phyloP scores from a whole-genome alignment of 2,113 vertebrate genomes.

The Parus major region DNA sequence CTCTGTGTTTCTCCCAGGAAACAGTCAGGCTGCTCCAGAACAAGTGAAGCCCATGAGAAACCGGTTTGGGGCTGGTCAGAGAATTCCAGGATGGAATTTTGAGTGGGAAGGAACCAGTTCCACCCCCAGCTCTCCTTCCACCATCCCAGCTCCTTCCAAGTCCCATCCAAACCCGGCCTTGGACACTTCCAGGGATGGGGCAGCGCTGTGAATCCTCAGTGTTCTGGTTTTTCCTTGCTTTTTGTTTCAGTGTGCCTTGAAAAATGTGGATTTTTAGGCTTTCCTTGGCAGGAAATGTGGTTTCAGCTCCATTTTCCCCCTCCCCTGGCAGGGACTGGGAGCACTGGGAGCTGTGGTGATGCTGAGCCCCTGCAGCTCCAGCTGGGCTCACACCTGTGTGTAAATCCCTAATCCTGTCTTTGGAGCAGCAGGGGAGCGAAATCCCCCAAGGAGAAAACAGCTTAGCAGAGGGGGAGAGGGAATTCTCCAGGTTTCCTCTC shows the following conservation, averaged over 20 bases:
- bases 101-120: not conserved
- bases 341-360: not conserved
- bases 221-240: not conserved
- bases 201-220: not conserved
- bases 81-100: not conserved
- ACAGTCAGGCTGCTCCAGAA: not conserved
- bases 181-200: not conserved
- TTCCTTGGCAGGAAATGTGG: not conserved
- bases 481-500: not conserved
- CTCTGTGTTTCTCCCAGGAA: not conserved
- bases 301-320: fast-evolving
- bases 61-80: fast-evolving
- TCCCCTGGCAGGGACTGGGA: not conserved
- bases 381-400: conserved; percentile 53
- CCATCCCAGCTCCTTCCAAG: not conserved
- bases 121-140: not conserved
- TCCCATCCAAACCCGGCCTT: fast-evolving
- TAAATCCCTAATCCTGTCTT: conserved; percentile 50
- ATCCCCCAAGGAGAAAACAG: not conserved
- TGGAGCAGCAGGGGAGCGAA: not conserved
- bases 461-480: not conserved
- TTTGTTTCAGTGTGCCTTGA: not conserved
- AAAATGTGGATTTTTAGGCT: not conserved
- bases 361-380: not conserved
- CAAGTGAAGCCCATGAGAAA: not conserved